These are phyloP conservation scores for Lordiphosa collinella DNA, from an alignment of 1,140 invertebrate genomes.

Conservation along the genomic window DNA sequence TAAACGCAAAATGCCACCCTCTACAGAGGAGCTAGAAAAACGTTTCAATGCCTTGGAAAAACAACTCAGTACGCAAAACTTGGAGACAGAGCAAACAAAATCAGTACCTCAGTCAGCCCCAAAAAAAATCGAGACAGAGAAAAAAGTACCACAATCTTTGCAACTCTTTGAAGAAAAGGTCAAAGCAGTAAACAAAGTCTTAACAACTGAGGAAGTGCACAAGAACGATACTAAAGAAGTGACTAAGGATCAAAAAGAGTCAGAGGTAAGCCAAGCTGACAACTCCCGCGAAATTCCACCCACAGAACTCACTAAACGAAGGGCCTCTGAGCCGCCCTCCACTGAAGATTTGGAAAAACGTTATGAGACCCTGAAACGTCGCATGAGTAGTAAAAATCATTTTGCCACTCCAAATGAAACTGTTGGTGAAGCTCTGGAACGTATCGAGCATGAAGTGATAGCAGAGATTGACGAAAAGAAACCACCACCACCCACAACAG, in stretches of 20 bases:
- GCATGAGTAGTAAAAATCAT: constrained; percentile 63
- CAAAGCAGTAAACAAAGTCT: constrained; percentile 17
- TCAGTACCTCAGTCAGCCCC: neutral
- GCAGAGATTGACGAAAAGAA: constrained; percentile 24
- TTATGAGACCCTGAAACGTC: constrained; percentile 59
- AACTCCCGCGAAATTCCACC: neutral
- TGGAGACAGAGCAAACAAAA: constrained; percentile 14
- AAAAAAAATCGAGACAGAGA: neutral
- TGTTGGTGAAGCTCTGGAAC: constrained; percentile 41
- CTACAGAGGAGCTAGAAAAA: constrained; percentile 70
- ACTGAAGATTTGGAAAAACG: constrained; percentile 74
- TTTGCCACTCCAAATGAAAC: constrained; percentile 32
- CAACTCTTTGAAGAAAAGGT: constrained; percentile 46
- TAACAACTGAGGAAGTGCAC: constrained; percentile 6
- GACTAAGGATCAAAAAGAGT: neutral
- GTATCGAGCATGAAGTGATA: constrained; percentile 55
- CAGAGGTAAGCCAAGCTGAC: neutral
- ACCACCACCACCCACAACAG: constrained; percentile 45
- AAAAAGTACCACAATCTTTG: constrained; percentile 9
- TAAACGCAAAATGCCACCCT: constrained; percentile 52
- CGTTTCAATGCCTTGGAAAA: constrained; percentile 69
- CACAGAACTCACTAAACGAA: constrained; percentile 32
- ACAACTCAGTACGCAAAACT: constrained; percentile 44
- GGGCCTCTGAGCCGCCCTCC: constrained; percentile 67
- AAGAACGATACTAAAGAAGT: neutral